Percentiles rank a stretch among this genome's conserved stretches.
Conservation (phyloP, 2,797 vertebrate species). For the Cyprinodon diabolis region DNA sequence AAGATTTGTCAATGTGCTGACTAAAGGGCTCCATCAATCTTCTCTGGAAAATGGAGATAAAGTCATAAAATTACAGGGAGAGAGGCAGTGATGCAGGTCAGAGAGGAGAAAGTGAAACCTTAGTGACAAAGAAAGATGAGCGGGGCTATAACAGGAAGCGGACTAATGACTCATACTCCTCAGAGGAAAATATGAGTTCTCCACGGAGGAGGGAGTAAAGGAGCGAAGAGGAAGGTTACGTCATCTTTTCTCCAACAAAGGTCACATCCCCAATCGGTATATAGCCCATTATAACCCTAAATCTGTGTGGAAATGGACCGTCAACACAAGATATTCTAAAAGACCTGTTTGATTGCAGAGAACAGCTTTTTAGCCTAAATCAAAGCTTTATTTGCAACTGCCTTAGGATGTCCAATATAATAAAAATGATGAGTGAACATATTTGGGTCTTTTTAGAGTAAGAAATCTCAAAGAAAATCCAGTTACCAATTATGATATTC, state of each 20-base stretch:
- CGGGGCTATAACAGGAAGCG: conserved; percentile 59
- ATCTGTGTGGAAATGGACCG: neutral
- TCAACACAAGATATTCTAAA: neutral
- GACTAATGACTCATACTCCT: conserved; percentile 60
- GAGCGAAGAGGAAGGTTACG: conserved; percentile 29
- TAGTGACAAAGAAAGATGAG: conserved; percentile 57
- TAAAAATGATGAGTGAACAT: neutral
- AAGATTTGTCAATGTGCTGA: conserved; percentile 50
- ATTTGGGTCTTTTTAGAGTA: too few species aligned
- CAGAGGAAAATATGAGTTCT: conserved; percentile 49
- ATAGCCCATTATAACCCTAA: neutral
- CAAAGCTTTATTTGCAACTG: neutral
- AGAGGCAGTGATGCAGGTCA: conserved; percentile 24
- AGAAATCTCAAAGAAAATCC: neutral
- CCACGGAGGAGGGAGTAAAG: conserved; percentile 12
- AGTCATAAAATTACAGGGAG: conserved; percentile 23
- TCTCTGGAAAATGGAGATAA: conserved; percentile 45
- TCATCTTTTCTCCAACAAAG: conserved; percentile 37
- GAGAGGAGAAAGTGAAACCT: conserved; percentile 28
- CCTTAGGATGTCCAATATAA: neutral
- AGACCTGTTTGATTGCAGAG: neutral
- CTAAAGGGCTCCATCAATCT: conserved; percentile 42
- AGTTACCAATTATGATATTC: neutral
- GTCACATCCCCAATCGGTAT: conserved; percentile 26
- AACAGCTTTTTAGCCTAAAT: neutral